These are phyloP conservation scores for Holothuria leucospilota DNA, from an alignment of 53 echinoderm and acorn worm genomes.

Conservation along the genomic window DNA sequence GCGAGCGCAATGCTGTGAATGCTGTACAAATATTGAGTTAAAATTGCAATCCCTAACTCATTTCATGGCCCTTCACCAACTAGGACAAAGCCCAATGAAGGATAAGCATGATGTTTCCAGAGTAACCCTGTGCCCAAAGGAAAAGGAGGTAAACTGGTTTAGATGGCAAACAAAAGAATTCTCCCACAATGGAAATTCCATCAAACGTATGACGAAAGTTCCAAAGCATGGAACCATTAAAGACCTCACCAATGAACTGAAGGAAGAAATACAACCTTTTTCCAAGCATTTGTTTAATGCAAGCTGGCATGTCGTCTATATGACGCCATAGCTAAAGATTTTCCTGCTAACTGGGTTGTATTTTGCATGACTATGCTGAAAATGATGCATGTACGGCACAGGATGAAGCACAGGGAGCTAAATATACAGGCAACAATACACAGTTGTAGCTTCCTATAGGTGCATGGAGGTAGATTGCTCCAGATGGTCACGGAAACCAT, in stretches of 20 bases:
- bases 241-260: neutral
- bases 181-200: neutral
- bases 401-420: conserved; percentile 7
- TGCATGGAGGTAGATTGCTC: neutral
- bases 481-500: conserved; percentile 50
- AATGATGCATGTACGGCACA: conserved; percentile 17
- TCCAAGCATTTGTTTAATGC: conserved; percentile 10
- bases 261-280: neutral
- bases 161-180: neutral
- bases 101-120: conserved; percentile 33
- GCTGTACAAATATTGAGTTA: conserved; percentile 42
- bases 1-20: neutral
- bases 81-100: conserved; percentile 32
- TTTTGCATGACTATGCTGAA: conserved; percentile 60
- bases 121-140: conserved; percentile 31
- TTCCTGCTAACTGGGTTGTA: conserved; percentile 51
- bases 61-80: conserved; percentile 1
- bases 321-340: conserved; percentile 26
- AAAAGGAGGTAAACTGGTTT: conserved; percentile 11
- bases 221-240: neutral
- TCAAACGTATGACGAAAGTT: conserved; percentile 12
- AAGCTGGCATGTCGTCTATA: conserved; percentile 28
- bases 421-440: neutral
- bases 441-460: conserved; percentile 11
- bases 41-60: conserved; percentile 24